Base-by-base conservation (phyloP, 2,113 vertebrate species). In the Mesocricetus auratus region DNA sequence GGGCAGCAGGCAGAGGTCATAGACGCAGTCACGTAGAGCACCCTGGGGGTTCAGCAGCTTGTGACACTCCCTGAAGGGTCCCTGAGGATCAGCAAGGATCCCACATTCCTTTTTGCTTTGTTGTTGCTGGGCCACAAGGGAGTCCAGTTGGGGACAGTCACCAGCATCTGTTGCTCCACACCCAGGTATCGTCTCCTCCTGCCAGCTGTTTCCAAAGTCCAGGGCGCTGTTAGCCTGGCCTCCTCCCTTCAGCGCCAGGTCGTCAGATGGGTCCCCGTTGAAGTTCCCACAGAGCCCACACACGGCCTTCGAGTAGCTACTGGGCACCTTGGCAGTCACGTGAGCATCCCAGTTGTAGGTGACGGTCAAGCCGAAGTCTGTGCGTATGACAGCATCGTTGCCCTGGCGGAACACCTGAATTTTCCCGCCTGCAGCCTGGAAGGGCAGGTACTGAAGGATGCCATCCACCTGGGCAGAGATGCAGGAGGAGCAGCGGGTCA, bases 211-310 rank as follows among this genome's bases (percentile, higher is more conserved):
- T 0, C 98, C 98, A 60, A 99, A 99, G 24, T 98, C 98, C 62
- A 96, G 79, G 0, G 98, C 96, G 0, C 81, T 77, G 19, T 94
- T 36, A 22, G 98, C 96, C 0, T 93, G 66, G 77, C 95, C 93
- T 1, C 97, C 98, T 0, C 66, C 85, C 22, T 90, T 98, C 89
- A 97, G 96, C 68, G 47, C 96, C 78, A 98, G 97, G 42, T 99
- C 99, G 0, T 99, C 99, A 0, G 0, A 3, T 0, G 0, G 1
- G 0, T 98, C 66, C 0, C 98, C 98, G 0, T 99, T 98, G 95
- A 98, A 99, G 97, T 99, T 99, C 1, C 99, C 99, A 0, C 99
- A 99, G 77, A 99, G 98, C 56, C 99, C 99, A 0, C 99, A 98
- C 2, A 99, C 96, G 42, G 95, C 16, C 0, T 88, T 86, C 0